Evolutionary conservation across 2,113 vertebrate species (phyloP).

Genomic region (Brachypteracias leptosomus): DNA sequence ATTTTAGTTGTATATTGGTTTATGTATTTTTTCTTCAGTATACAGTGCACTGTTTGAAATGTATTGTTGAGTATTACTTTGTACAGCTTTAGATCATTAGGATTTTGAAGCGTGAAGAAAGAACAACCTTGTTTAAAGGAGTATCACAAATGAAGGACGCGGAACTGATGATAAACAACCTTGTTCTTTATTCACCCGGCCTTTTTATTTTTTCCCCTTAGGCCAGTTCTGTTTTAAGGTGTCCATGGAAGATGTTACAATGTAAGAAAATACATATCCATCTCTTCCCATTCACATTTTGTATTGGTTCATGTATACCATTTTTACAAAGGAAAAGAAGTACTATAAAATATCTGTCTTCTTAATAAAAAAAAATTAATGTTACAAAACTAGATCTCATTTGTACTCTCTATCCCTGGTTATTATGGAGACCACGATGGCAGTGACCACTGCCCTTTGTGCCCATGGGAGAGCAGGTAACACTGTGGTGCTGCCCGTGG

Average conservation of each 20-base stretch:
- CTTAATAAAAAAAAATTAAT: slow-evolving; percentile 86
- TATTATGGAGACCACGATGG: not conserved
- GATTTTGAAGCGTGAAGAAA: slow-evolving; percentile 78
- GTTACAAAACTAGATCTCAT: slow-evolving; percentile 72
- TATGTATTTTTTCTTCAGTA: slow-evolving; percentile 82
- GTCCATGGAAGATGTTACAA: slow-evolving; percentile 80
- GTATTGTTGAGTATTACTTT: slow-evolving; percentile 89
- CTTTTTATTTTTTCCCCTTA: slow-evolving; percentile 71
- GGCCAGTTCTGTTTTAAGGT: slow-evolving; percentile 81
- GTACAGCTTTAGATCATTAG: slow-evolving; percentile 82
- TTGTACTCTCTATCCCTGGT: slow-evolving; percentile 17
- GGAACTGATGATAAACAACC: slow-evolving; percentile 77
- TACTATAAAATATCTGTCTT: slow-evolving; percentile 87
- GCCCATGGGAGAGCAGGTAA: not conserved
- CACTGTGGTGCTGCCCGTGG: not conserved
- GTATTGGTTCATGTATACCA: slow-evolving; percentile 86
- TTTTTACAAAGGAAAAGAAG: slow-evolving; percentile 87
- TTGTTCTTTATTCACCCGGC: slow-evolving; percentile 81
- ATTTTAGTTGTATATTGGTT: slow-evolving; percentile 84
- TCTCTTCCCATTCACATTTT: slow-evolving; percentile 82
- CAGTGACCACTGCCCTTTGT: not conserved
- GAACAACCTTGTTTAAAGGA: slow-evolving; percentile 81
- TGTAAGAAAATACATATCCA: slow-evolving; percentile 81
- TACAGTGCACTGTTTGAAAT: slow-evolving; percentile 86
- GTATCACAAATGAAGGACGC: slow-evolving; percentile 64